These are phyloP conservation scores for Silurus lanzhouensis DNA, from an alignment of 2,797 vertebrate species.

Conservation along the genomic window DNA sequence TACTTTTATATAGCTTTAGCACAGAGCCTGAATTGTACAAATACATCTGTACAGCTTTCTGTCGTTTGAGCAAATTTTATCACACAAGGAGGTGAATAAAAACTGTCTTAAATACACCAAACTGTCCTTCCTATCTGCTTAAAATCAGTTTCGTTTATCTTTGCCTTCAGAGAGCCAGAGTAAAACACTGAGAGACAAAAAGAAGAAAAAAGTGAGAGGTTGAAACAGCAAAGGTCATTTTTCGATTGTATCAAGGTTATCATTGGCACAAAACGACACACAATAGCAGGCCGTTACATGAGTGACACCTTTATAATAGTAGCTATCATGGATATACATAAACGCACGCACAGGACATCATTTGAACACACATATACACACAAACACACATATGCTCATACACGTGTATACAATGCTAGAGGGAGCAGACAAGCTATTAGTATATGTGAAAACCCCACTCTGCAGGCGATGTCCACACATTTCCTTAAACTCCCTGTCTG, in stretches of 20 bases:
- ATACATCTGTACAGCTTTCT: neutral
- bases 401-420: slow-evolving; percentile 16
- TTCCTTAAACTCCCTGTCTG: slow-evolving; percentile 38
- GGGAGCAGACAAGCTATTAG: slow-evolving; percentile 42
- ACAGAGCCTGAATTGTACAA: neutral
- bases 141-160: neutral
- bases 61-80: neutral
- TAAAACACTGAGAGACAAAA: slow-evolving; percentile 10
- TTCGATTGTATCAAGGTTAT: slow-evolving; percentile 35
- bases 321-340: slow-evolving; percentile 33
- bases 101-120: neutral
- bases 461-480: slow-evolving; percentile 40
- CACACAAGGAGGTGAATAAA: too few species aligned
- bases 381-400: slow-evolving; percentile 18
- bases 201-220: slow-evolving; percentile 10
- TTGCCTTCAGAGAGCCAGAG: slow-evolving; percentile 37
- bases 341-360: slow-evolving; percentile 36
- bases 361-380: slow-evolving; percentile 9
- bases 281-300: slow-evolving; percentile 16
- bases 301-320: slow-evolving; percentile 21
- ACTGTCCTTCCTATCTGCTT: neutral
- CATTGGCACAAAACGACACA: slow-evolving; percentile 20
- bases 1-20: neutral
- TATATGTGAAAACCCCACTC: slow-evolving; percentile 46
- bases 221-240: slow-evolving; percentile 36